Conservation (phyloP, 2,113 vertebrate genomes). For the Caretta caretta region DNA sequence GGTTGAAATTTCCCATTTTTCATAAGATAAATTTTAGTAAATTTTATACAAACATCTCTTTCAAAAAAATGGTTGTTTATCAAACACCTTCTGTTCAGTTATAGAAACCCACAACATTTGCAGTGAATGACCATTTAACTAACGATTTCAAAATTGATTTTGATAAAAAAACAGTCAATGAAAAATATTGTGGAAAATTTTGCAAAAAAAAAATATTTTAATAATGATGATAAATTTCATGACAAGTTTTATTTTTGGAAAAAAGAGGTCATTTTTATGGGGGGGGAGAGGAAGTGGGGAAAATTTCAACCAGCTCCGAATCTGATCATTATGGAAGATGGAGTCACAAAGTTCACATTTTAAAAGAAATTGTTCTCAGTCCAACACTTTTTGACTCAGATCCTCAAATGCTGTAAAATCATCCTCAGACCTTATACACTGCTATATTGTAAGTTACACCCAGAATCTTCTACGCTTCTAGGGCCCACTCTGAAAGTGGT, state of each 20-base stretch:
- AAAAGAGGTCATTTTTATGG: not conserved
- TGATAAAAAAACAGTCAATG: not conserved
- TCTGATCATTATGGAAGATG: not conserved
- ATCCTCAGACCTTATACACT: rapidly evolving
- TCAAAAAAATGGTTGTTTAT: not conserved
- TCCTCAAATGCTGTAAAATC: not conserved
- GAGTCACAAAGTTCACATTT: not conserved
- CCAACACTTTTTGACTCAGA: not conserved
- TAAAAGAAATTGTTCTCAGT: not conserved
- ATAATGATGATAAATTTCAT: rapidly evolving
- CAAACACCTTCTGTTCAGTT: not conserved
- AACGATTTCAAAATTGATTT: rapidly evolving
- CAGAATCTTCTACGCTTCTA: rapidly evolving
- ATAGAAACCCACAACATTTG: not conserved
- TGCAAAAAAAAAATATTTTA: not conserved
- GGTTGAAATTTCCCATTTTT: not conserved
- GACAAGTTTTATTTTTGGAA: not conserved
- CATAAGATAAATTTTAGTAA: conserved; percentile 1
- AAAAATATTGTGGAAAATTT: not conserved
- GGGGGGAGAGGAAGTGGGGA: not conserved
- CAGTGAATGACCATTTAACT: not conserved
- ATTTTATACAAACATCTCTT: not conserved
- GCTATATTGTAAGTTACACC: rapidly evolving
- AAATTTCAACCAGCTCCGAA: not conserved
- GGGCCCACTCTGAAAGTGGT: not conserved